Conservation (phyloP, 92 coral and sea anemone genomes). For the Siderastrea radians region DNA sequence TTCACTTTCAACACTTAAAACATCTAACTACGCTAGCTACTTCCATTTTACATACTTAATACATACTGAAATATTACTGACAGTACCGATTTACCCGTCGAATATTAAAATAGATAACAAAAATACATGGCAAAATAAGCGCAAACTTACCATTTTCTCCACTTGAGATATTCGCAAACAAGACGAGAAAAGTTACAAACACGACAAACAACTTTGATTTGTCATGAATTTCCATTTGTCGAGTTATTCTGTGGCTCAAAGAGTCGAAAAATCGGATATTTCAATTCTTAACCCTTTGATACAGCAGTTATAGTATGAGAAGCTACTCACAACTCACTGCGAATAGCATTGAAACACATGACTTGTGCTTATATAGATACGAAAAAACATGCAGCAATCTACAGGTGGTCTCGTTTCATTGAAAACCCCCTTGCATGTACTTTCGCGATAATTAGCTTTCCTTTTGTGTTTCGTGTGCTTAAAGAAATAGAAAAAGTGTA, state of each 20-base stretch:
- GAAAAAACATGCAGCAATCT: not conserved
- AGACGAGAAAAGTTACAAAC: not conserved
- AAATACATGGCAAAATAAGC: not conserved
- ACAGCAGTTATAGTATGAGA: too few species aligned
- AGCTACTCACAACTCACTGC: too few species aligned
- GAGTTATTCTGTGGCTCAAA: too few species aligned
- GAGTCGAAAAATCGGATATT: not conserved
- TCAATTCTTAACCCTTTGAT: too few species aligned
- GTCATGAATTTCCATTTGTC: not conserved
- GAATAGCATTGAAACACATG: not conserved
- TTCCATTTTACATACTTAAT: too few species aligned
- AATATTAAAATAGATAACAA: too few species aligned
- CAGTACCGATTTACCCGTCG: too few species aligned
- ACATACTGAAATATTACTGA: too few species aligned
- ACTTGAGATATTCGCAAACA: not conserved
- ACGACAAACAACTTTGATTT: conserved; percentile 1
- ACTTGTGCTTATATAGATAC: not conserved
- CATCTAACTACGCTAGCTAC: too few species aligned
- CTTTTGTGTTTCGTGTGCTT: not conserved
- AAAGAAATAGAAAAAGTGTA: not conserved
- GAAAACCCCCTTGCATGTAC: not conserved
- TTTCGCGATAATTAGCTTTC: conserved; percentile 9
- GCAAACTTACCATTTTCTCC: conserved; percentile 2
- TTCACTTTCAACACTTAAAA: too few species aligned
- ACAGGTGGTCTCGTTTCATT: not conserved